These are phyloP conservation scores for Poeciliopsis infans DNA, from an alignment of 2,797 vertebrate species.

Conservation along the genomic window DNA sequence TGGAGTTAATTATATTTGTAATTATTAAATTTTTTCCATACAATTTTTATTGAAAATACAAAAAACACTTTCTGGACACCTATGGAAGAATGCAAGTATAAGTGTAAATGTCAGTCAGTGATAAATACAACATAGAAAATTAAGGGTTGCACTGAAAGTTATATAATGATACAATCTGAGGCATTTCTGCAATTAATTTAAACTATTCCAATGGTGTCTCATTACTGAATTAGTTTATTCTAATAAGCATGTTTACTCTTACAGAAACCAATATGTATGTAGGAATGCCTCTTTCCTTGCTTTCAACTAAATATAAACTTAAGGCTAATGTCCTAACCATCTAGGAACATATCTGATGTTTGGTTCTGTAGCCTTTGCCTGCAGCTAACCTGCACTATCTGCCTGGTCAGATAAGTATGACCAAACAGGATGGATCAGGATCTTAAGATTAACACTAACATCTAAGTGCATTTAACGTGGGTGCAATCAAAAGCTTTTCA, in stretches of 20 bases:
- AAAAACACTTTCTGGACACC: background rate
- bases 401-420: background rate
- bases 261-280: background rate
- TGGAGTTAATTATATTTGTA: background rate
- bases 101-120: background rate
- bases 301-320: background rate
- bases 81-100: background rate
- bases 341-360: background rate
- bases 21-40: background rate
- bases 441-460: background rate
- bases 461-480: background rate
- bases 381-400: background rate
- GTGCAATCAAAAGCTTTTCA: background rate
- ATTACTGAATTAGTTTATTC: background rate
- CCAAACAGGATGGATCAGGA: background rate
- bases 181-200: background rate
- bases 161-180: slow-evolving; percentile 17
- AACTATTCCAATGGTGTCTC: background rate
- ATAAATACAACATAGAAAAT: slow-evolving; percentile 19
- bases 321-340: background rate
- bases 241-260: background rate
- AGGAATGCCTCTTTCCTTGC: background rate
- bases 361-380: background rate
- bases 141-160: slow-evolving; percentile 10
- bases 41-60: background rate